phyloP scores from a whole-genome alignment of 2,797 vertebrate species.

The Australoheros facetus region DNA sequence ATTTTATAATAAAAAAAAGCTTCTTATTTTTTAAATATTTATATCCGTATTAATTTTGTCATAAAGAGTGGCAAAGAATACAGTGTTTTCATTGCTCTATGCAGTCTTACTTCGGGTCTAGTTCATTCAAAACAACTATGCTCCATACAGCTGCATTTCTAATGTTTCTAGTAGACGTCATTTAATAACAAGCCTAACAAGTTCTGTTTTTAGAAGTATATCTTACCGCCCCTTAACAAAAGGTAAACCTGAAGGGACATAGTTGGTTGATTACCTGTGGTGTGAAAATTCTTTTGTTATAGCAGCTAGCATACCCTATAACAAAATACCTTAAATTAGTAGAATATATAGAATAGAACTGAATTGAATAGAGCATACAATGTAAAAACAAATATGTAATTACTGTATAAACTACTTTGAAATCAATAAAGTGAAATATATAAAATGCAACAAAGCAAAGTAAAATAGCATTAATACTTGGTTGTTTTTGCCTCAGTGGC shows the following conservation, averaged over 20 bases:
- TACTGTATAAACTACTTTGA: background rate
- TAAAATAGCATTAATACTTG: background rate
- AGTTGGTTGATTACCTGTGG: background rate
- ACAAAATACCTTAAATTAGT: background rate
- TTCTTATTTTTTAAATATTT: background rate
- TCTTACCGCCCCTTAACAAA: background rate
- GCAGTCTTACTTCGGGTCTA: accelerated
- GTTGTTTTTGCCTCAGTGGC: background rate
- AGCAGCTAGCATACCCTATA: background rate
- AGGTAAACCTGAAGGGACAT: background rate
- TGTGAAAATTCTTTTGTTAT: background rate
- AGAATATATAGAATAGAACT: background rate
- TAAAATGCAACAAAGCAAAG: background rate
- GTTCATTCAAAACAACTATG: background rate
- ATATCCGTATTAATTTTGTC: background rate
- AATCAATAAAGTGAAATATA: background rate
- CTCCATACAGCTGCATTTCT: background rate
- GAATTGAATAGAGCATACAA: background rate
- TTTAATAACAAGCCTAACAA: background rate
- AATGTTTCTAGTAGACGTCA: background rate
- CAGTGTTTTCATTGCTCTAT: background rate
- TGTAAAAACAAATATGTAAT: background rate
- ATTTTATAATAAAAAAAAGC: no score
- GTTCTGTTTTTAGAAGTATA: background rate
- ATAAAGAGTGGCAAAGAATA: background rate